A percentile compares a stretch with the other conserved stretches of the same genome.
phyloP scores from a whole-genome alignment of 1,140 invertebrate genomes.

The Drosophila pandora region DNA sequence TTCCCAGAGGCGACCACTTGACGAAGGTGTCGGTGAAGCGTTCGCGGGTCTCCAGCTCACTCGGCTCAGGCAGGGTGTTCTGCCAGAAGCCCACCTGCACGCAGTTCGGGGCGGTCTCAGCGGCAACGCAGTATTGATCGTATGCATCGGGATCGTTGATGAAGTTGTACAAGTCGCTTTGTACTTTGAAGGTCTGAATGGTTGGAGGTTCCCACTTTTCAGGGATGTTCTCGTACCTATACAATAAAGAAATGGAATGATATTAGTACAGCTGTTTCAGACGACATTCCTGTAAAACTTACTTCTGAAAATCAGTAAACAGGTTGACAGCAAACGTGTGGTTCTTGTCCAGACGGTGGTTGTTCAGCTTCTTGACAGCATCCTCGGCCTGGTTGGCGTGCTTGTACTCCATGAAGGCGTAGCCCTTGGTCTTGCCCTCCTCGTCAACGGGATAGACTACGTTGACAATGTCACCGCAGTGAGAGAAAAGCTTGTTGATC shows the following conservation, averaged over 20 bases:
- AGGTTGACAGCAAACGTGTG: conserved; percentile 98
- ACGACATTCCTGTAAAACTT: conserved; percentile 64
- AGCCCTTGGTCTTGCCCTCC: conserved; percentile 95
- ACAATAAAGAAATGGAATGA: conserved; percentile 32
- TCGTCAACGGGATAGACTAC: conserved; percentile 94
- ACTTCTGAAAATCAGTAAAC: conserved; percentile 98
- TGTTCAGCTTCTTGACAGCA: conserved; percentile 94
- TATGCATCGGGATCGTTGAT: conserved; percentile 96
- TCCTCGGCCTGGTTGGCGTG: conserved; percentile 92
- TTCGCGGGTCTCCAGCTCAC: conserved; percentile 91
- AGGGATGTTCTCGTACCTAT: conserved; percentile 94
- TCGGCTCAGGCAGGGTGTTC: conserved; percentile 95
- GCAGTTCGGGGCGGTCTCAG: conserved; percentile 88
- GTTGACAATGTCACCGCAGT: conserved; percentile 95
- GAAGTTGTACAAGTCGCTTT: conserved; percentile 96
- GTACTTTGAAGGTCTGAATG: conserved; percentile 93
- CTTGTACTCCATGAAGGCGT: conserved; percentile 96
- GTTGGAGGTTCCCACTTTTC: conserved; percentile 96
- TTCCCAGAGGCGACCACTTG: conserved; percentile 98
- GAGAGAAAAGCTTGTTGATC: conserved; percentile 95
- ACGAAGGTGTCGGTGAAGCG: conserved; percentile 92
- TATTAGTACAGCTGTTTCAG: not conserved
- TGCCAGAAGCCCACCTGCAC: conserved; percentile 94
- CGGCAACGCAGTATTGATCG: conserved; percentile 97
- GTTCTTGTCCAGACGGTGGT: conserved; percentile 97